Percentiles rank a stretch among this genome's conserved stretches.
Conservation (phyloP, 2,797 vertebrate genomes). For the Malurus splendens region DNA sequence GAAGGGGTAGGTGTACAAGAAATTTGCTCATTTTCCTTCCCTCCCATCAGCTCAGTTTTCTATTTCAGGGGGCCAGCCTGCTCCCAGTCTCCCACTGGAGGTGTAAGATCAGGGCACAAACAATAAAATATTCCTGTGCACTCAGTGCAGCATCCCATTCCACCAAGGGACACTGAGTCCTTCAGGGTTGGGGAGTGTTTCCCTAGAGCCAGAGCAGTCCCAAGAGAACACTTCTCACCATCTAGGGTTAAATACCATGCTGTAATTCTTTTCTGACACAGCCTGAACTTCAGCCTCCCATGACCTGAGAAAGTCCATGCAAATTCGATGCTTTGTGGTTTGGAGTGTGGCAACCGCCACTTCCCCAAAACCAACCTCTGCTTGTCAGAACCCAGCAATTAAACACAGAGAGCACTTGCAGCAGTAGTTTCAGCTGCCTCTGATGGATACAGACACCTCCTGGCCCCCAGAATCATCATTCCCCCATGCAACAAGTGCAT, state of each 20-base stretch:
- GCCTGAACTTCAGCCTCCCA: neutral
- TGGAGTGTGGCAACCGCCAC: neutral
- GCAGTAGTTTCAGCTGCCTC: neutral
- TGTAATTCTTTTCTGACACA: neutral
- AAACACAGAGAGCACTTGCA: neutral
- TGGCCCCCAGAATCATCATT: neutral
- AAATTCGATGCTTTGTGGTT: accelerated
- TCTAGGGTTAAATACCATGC: neutral
- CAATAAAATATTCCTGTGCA: neutral
- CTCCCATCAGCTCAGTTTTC: neutral
- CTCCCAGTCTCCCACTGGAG: neutral
- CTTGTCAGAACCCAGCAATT: neutral
- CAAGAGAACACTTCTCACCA: neutral
- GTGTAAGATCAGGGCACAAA: neutral
- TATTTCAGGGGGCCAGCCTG: neutral
- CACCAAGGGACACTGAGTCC: accelerated
- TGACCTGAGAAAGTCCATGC: neutral
- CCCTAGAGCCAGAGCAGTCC: neutral
- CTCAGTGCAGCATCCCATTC: accelerated
- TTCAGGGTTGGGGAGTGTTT: accelerated
- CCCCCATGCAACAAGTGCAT: neutral
- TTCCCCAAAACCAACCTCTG: neutral
- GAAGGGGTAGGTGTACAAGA: neutral
- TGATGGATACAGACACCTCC: neutral
- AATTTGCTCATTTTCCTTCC: neutral